These are phyloP conservation scores for Apoda limacodes DNA, from an alignment of 2,888 invertebrate species.

Conservation along the genomic window DNA sequence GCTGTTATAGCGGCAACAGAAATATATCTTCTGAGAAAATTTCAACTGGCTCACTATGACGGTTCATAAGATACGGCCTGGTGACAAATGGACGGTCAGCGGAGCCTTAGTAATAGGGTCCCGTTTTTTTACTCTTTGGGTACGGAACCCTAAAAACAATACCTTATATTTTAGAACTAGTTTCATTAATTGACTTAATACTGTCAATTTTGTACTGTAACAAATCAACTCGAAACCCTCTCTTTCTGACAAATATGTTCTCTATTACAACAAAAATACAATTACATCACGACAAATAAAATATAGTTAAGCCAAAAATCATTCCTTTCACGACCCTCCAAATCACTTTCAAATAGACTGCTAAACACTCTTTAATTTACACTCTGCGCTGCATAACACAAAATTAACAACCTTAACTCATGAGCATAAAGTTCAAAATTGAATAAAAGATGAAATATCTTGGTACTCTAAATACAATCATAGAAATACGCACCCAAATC, in stretches of 20 bases:
- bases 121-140: too few relatives aligned
- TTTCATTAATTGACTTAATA: too few relatives aligned
- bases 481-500: conserved; percentile 54
- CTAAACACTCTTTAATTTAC: conserved; percentile 47
- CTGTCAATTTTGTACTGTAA: too few relatives aligned
- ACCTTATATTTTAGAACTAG: too few relatives aligned
- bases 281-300: conserved; percentile 47
- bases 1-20: too few relatives aligned
- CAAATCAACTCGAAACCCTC: too few relatives aligned
- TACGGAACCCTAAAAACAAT: too few relatives aligned
- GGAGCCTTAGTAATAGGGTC: too few relatives aligned
- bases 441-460: conserved; percentile 1
- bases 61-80: too few relatives aligned
- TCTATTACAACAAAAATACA: conserved; percentile 45
- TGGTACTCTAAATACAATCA: conserved; percentile 31
- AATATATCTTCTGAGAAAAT: too few relatives aligned
- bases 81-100: too few relatives aligned
- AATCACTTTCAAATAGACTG: conserved; percentile 37
- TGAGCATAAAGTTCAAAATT: conserved; percentile 14
- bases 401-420: conserved; percentile 19
- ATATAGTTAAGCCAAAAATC: conserved; percentile 30
- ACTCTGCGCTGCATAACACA: conserved; percentile 24
- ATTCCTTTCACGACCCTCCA: conserved; percentile 31
- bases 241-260: conserved; percentile 38
- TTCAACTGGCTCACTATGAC: too few relatives aligned